Conservation (phyloP, 1,140 invertebrate species). For the Drosophila willistoni region DNA sequence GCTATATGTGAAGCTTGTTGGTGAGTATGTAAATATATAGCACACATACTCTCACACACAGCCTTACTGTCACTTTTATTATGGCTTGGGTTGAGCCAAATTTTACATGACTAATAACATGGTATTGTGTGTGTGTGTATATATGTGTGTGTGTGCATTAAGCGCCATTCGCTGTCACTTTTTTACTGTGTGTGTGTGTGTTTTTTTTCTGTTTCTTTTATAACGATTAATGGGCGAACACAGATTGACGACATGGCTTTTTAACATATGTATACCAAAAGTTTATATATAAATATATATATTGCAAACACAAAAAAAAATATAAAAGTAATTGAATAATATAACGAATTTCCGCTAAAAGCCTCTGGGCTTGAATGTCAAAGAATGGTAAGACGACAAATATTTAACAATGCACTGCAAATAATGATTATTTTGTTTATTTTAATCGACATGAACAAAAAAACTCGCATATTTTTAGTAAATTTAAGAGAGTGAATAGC, state of each 20-base stretch:
- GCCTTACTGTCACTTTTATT: conserved; percentile 66
- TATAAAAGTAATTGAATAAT: conserved; percentile 52
- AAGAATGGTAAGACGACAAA: background rate
- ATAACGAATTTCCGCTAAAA: conserved; percentile 58
- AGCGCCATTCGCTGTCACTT: conserved; percentile 41
- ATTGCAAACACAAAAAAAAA: conserved; percentile 3
- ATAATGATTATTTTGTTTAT: too few relatives aligned
- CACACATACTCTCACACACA: background rate
- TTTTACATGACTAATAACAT: conserved; percentile 76
- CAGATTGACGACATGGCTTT: conserved; percentile 12
- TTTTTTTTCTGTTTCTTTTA: background rate
- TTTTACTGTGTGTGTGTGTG: background rate
- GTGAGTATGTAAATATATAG: conserved; percentile 17
- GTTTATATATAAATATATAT: background rate
- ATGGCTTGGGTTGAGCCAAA: conserved; percentile 61
- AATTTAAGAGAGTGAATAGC: too few relatives aligned
- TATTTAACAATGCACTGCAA: background rate
- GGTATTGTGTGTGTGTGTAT: conserved; percentile 34
- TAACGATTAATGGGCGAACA: conserved; percentile 40
- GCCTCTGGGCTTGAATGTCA: conserved; percentile 24
- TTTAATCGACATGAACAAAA: too few relatives aligned
- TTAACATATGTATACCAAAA: conserved; percentile 4
- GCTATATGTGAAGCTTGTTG: background rate
- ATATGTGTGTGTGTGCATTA: background rate
- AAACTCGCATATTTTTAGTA: too few relatives aligned